Conservation (phyloP, 2,888 invertebrate species). For the Spisula subtruncata region DNA sequence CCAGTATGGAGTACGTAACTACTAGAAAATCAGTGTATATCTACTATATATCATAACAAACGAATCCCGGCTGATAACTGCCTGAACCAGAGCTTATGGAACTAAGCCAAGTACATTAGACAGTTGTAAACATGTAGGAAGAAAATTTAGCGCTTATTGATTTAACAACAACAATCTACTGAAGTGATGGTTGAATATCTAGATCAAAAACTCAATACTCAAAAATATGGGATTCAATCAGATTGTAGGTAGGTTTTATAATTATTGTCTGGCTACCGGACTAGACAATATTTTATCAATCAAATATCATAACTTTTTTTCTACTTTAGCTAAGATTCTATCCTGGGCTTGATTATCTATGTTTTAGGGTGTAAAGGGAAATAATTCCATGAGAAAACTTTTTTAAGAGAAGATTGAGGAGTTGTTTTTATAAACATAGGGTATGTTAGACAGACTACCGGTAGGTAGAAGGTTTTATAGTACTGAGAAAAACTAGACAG, state of each 20-base stretch:
- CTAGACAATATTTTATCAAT: too few species aligned
- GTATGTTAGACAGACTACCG: too few species aligned
- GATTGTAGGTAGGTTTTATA: neutral
- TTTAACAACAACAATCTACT: constrained; percentile 1
- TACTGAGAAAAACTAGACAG: neutral
- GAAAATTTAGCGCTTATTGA: constrained; percentile 34
- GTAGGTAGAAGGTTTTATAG: neutral
- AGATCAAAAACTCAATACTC: neutral
- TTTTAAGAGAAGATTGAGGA: too few species aligned
- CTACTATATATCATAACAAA: constrained; percentile 13
- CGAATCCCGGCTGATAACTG: constrained; percentile 16
- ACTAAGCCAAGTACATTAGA: constrained; percentile 21
- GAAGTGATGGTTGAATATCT: neutral
- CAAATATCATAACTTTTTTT: too few species aligned
- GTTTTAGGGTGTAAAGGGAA: too few species aligned
- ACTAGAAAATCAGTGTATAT: constrained; percentile 6
- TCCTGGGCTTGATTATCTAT: too few species aligned
- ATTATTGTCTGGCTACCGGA: too few species aligned
- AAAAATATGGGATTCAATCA: neutral
- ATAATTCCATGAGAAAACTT: too few species aligned
- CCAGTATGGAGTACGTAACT: neutral
- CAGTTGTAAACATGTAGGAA: constrained; percentile 7
- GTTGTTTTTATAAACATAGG: too few species aligned
- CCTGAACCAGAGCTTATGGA: constrained; percentile 24
- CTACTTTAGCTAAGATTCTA: too few species aligned